Conservation (phyloP, 1,140 invertebrate species). For the Drosophila dunni region DNA sequence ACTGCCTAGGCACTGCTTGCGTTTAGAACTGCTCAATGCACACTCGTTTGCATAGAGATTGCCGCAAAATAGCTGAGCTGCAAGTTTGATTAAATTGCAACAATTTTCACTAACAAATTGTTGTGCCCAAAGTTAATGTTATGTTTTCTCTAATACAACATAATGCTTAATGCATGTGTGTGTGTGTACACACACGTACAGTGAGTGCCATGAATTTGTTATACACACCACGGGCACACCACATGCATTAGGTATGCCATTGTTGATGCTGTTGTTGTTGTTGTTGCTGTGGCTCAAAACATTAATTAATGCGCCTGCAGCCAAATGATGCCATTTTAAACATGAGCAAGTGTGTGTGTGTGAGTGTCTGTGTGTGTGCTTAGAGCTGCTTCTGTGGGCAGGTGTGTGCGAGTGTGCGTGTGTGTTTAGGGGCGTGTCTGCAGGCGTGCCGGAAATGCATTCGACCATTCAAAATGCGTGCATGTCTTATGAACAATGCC, state of each 20-base stretch:
- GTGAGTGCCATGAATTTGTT: constrained; percentile 20
- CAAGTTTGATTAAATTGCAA: constrained; percentile 9
- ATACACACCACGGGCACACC: constrained; percentile 20
- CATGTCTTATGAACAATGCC: constrained; percentile 80
- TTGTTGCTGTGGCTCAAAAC: constrained; percentile 64
- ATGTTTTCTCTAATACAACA: constrained; percentile 12
- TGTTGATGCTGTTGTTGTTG: constrained; percentile 48
- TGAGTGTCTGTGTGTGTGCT: constrained; percentile 7
- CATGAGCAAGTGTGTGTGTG: constrained; percentile 21
- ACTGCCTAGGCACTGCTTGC: too few relatives aligned
- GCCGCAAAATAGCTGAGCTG: neutral
- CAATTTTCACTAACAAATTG: neutral
- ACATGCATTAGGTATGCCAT: constrained; percentile 41
- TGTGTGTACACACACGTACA: constrained; percentile 1
- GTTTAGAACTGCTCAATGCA: too few relatives aligned
- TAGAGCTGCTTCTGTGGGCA: constrained; percentile 14
- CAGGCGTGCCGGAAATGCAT: constrained; percentile 72
- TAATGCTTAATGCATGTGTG: constrained; percentile 6
- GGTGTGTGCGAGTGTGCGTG: constrained; percentile 7
- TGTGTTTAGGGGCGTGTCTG: constrained; percentile 30
- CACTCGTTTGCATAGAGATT: too few relatives aligned
- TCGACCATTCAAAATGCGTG: constrained; percentile 74
- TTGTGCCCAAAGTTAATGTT: constrained; percentile 17
- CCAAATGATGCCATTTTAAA: constrained; percentile 74
- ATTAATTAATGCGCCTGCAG: constrained; percentile 81